Conservation (phyloP, 1,140 invertebrate genomes). For the Palaemon carinicauda region DNA sequence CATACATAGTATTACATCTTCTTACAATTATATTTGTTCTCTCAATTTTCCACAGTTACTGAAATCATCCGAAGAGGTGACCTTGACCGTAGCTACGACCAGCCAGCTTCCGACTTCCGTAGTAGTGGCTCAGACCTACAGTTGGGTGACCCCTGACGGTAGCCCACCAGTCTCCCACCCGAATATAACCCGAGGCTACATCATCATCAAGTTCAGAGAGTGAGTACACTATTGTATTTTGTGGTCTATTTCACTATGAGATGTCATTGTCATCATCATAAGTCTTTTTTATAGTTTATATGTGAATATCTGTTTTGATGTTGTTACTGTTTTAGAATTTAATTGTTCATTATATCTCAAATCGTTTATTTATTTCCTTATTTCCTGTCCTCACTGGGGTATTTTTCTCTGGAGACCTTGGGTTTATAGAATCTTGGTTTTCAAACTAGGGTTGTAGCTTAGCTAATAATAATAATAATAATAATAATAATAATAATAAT, state of each 20-base stretch:
- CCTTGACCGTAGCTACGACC: conserved; percentile 79
- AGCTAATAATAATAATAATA: too few species aligned
- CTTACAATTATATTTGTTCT: background rate
- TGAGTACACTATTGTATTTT: background rate
- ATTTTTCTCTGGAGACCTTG: too few species aligned
- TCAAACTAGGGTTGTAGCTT: too few species aligned
- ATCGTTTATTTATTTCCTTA: too few species aligned
- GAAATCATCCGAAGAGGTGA: conserved; percentile 83
- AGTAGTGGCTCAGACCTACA: conserved; percentile 80
- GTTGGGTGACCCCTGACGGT: conserved; percentile 90
- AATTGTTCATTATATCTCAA: too few species aligned
- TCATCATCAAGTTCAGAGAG: conserved; percentile 64
- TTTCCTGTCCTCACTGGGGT: too few species aligned
- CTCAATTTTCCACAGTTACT: conserved; percentile 74
- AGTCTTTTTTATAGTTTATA: too few species aligned
- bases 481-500: too few species aligned
- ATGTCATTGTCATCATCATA: too few species aligned
- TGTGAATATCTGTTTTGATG: too few species aligned
- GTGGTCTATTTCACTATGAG: background rate
- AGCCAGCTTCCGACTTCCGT: conserved; percentile 68
- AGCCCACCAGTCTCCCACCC: conserved; percentile 85
- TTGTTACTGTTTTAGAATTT: too few species aligned
- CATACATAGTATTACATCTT: background rate
- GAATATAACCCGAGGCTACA: conserved; percentile 67
- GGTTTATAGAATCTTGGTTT: too few species aligned